Evolutionary conservation across 1,140 invertebrate species (phyloP), one percentile per base, ranked within the genome.

Genomic region (Meteorus sp.): DNA sequence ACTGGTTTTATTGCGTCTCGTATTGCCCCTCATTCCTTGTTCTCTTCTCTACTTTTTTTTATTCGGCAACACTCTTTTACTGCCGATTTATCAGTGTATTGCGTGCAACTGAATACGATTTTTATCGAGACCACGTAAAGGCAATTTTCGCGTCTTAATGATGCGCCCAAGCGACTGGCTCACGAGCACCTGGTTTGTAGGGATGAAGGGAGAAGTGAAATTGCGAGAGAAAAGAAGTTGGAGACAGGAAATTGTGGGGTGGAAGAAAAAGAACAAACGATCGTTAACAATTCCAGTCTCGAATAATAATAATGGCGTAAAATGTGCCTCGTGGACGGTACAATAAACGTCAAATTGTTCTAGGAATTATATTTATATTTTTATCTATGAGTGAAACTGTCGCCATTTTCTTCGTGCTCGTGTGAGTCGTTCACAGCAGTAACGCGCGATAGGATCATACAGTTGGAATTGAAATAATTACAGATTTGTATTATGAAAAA

Each of bases 81-180:
- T 20, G 17, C 19, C 29, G 27, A 56, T 56, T 33, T 56, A 56
- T 56, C 54, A 56, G 39, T 13, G 43, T 45, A 51, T 56, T 50
- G 37, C 51, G 51, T 55, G 44, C 22, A 35, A 29, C 15, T 27
- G 5, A 17, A 15, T 9, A n/a, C 3, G 56, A 58, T 60, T 31
- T 31, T 56, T 56, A 56, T 60, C 53, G 35, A 31, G 41, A 15
- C 22, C 20, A 55, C 59, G 43, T 60, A 44, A 35, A 56, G 53
- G 59, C 52, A 60, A 60, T 60, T 60, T 56, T 56, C 53, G 53
- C 53, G 45, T 56, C 59, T 60, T 60, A 52, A 60, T 60, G 53
- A 56, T 60, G 59, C 45, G 47, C 53, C 19, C 15, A 13, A 11
- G 39, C 22, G 15, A 55, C 23, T 55, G 9, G 6, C 43, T 35